A percentile compares a stretch with the other conserved stretches of the same genome.
Evolutionary conservation across 2,113 vertebrate species (phyloP).

Genomic region (Leptobrachium leishanense): DNA sequence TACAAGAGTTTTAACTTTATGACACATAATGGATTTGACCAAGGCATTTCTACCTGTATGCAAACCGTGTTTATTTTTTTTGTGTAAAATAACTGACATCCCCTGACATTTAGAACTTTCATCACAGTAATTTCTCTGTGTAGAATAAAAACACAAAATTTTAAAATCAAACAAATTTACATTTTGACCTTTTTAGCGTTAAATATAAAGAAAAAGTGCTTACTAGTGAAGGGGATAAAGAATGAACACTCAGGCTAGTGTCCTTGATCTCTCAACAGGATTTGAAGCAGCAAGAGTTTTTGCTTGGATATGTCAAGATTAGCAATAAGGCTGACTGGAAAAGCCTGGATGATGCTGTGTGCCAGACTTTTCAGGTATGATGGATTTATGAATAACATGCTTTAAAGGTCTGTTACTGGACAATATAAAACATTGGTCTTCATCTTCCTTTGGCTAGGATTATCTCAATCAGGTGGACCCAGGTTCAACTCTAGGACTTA

Average conservation of each 20-base stretch:
- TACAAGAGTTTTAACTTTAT: too few species aligned
- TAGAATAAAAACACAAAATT: too few species aligned
- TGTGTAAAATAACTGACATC: too few species aligned
- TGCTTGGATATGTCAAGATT: conserved; percentile 81
- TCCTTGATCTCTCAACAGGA: conserved; percentile 63
- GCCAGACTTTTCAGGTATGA: conserved; percentile 86
- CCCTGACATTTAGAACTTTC: too few species aligned
- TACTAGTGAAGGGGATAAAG: too few species aligned
- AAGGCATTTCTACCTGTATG: too few species aligned
- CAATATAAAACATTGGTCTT: background rate
- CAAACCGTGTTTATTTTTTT: too few species aligned
- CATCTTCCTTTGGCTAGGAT: conserved; percentile 65
- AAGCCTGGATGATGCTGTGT: conserved; percentile 83
- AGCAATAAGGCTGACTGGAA: conserved; percentile 82
- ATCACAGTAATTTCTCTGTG: too few species aligned
- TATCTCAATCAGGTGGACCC: conserved; percentile 91
- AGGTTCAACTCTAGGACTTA: conserved; percentile 83
- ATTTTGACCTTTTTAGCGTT: too few species aligned
- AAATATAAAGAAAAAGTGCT: too few species aligned
- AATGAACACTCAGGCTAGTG: background rate
- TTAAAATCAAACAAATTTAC: too few species aligned
- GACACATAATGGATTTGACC: too few species aligned
- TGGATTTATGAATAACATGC: background rate
- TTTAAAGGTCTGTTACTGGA: background rate
- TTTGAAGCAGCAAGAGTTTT: conserved; percentile 86